These are phyloP conservation scores for Actinernus sp. DNA, from an alignment of 92 coral and sea anemone species.

Conservation along the genomic window DNA sequence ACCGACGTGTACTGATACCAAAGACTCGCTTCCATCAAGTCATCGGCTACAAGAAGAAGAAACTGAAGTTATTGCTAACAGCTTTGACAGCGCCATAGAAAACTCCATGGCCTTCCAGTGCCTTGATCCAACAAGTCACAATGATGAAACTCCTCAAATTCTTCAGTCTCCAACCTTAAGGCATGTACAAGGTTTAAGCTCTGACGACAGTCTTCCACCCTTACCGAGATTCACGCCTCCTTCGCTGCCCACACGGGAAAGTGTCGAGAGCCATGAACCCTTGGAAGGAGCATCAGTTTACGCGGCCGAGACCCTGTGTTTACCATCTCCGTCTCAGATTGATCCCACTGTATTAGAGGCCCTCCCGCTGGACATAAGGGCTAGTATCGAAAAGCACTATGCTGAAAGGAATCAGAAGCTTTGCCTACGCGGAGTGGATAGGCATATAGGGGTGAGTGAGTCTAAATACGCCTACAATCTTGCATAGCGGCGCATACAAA, in stretches of 20 bases:
- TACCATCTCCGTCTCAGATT: slow-evolving; percentile 94
- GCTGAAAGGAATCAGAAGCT: slow-evolving; percentile 81
- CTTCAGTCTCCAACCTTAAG: not conserved
- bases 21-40: too few relatives aligned
- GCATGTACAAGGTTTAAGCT: slow-evolving; percentile 11
- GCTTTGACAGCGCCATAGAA: not conserved
- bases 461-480: too few relatives aligned
- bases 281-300: not conserved
- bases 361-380: slow-evolving; percentile 82
- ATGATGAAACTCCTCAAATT: not conserved
- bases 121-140: not conserved
- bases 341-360: slow-evolving; percentile 86
- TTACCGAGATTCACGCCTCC: slow-evolving; percentile 73
- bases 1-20: too few relatives aligned
- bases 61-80: not conserved
- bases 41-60: too few relatives aligned
- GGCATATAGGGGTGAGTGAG: too few relatives aligned
- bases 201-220: slow-evolving; percentile 50
- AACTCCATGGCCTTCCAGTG: not conserved
- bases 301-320: slow-evolving; percentile 40
- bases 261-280: not conserved
- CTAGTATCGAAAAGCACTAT: slow-evolving; percentile 75
- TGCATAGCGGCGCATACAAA: too few relatives aligned
- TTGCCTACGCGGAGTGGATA: too few relatives aligned
- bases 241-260: not conserved